A percentile compares a stretch with the other conserved stretches of the same genome.
Evolutionary conservation across 2,113 vertebrate species (phyloP).

Genomic region (Nyctereutes procyonoides): DNA sequence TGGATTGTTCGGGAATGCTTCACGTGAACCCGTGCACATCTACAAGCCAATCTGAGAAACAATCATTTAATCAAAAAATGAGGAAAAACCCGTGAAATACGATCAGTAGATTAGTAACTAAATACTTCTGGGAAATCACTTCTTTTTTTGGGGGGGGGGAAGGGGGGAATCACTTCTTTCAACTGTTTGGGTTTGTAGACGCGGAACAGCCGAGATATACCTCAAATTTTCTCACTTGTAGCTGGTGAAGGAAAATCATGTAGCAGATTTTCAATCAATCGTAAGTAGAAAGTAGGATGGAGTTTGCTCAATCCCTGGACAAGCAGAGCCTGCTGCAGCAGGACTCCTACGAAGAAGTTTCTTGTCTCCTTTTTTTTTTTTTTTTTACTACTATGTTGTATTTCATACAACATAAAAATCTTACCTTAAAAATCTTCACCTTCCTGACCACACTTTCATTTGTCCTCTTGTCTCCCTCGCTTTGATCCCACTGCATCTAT

Average conservation of each 20-base stretch:
- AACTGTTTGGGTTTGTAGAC: background rate
- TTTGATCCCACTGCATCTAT: background rate
- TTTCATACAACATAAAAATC: background rate
- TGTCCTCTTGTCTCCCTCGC: background rate
- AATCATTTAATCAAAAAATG: slow-evolving; percentile 34
- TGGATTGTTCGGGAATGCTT: background rate
- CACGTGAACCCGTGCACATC: background rate
- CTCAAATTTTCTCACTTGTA: background rate
- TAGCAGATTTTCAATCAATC: background rate
- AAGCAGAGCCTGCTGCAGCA: background rate
- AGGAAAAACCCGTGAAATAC: background rate
- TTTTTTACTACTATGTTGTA: background rate
- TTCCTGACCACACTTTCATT: background rate
- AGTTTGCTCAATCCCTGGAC: background rate
- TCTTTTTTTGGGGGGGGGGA: too few relatives aligned
- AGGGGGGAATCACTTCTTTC: background rate
- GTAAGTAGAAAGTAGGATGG: background rate
- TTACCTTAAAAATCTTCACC: background rate
- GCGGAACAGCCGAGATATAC: background rate
- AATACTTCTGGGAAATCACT: background rate
- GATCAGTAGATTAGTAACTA: background rate
- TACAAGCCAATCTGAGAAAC: background rate
- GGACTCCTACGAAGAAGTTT: background rate
- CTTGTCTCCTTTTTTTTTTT: background rate
- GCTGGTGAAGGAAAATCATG: background rate